Conservation (phyloP, 2,113 vertebrate genomes). For the Macrotis lagotis region DNA sequence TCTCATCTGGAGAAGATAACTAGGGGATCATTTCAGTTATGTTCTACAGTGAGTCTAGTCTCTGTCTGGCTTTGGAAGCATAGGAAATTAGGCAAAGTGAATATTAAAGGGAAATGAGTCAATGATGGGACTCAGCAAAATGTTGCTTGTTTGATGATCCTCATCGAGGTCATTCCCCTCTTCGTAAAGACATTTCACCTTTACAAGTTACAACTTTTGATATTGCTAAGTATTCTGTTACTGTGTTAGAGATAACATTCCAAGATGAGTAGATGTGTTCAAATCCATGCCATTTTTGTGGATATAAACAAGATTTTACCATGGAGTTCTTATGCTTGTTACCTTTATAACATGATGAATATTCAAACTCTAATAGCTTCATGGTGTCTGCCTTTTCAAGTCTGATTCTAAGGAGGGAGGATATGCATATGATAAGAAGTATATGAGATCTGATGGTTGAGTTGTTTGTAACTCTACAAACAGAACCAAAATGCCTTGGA, state of each 20-base stretch:
- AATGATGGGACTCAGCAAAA: not conserved
- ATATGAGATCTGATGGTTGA: not conserved
- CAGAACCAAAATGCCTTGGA: not conserved
- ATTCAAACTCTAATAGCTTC: not conserved
- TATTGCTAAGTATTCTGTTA: not conserved
- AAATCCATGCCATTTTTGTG: not conserved
- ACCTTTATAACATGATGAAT: not conserved
- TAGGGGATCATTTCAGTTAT: not conserved
- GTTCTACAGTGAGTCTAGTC: not conserved
- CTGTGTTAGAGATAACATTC: not conserved
- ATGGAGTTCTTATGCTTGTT: not conserved
- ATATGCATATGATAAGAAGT: not conserved
- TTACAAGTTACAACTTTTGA: not conserved
- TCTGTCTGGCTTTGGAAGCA: not conserved
- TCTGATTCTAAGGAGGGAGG: not conserved
- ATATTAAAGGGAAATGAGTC: not conserved
- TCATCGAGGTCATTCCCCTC: not conserved
- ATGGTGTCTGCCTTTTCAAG: not conserved
- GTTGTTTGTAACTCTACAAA: not conserved
- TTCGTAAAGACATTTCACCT: not conserved
- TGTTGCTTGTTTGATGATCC: not conserved
- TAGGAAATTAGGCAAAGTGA: not conserved
- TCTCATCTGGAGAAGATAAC: not conserved
- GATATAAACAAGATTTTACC: not conserved
- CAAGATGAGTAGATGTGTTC: not conserved